Conservation (phyloP, 2,797 vertebrate genomes). For the Microctenopoma steveboyesi region DNA sequence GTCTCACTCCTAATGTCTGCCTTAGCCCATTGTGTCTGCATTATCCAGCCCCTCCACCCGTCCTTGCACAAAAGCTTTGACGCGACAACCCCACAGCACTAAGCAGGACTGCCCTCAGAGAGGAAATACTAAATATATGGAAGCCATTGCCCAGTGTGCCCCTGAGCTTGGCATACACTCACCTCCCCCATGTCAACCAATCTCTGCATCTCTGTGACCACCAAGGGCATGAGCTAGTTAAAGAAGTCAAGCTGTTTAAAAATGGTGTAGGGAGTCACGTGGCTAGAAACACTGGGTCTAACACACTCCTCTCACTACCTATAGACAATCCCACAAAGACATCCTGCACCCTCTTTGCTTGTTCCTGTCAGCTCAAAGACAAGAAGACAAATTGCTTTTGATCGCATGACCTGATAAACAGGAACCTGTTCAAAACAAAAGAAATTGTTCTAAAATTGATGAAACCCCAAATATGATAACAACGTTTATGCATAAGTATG, state of each 20-base stretch:
- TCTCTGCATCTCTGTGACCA: conserved; percentile 40
- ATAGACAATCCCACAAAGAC: conserved; percentile 35
- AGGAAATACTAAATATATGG: conserved; percentile 85
- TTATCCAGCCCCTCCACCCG: conserved; percentile 67
- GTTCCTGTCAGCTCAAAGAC: conserved; percentile 55
- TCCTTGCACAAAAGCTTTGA: conserved; percentile 52
- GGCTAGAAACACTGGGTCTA: conserved; percentile 39
- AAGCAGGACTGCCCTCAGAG: conserved; percentile 52
- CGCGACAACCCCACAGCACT: conserved; percentile 61
- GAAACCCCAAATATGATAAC: conserved; percentile 16
- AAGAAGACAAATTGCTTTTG: conserved; percentile 68
- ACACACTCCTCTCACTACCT: conserved; percentile 4
- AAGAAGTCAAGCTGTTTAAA: conserved; percentile 57
- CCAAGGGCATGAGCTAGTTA: conserved; percentile 58
- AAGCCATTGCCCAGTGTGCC: conserved; percentile 78
- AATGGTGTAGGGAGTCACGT: conserved; percentile 55
- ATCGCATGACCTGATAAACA: conserved; percentile 63
- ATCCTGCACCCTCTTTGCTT: conserved; percentile 30
- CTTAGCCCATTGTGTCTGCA: conserved; percentile 85
- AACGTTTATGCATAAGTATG: conserved; percentile 16
- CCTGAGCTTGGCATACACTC: conserved; percentile 47
- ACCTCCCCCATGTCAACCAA: conserved; percentile 27
- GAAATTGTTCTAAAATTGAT: conserved; percentile 29
- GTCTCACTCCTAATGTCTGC: conserved; percentile 91
- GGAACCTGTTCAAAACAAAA: conserved; percentile 48